Conservation (phyloP, 2,888 invertebrate genomes). For the Parnassius orleans region DNA sequence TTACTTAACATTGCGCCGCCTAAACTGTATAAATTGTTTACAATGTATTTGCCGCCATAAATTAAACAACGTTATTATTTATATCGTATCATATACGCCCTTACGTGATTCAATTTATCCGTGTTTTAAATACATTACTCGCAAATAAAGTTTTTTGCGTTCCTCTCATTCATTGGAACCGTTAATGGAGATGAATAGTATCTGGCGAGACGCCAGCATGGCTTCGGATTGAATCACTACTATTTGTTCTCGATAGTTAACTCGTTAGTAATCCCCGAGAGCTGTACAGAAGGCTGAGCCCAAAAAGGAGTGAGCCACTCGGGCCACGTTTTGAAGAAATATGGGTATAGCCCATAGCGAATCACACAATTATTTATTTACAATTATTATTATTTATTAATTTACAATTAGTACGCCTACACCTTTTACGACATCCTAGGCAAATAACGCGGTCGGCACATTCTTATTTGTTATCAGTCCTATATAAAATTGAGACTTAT, state of each 20-base stretch:
- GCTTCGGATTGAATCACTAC: conserved; percentile 41
- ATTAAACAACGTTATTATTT: conserved; percentile 29
- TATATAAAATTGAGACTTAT: too few relatives aligned
- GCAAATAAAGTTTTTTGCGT: conserved; percentile 68
- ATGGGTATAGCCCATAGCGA: too few relatives aligned
- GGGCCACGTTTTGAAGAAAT: too few relatives aligned
- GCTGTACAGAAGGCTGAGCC: too few relatives aligned
- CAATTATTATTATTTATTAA: too few relatives aligned
- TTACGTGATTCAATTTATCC: conserved; percentile 47
- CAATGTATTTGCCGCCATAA: conserved; percentile 24
- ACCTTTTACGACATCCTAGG: too few relatives aligned
- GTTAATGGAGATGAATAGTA: conserved; percentile 71
- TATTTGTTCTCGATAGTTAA: conserved; percentile 35
- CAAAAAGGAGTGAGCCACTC: too few relatives aligned
- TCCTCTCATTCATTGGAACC: conserved; percentile 60
- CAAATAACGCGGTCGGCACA: too few relatives aligned
- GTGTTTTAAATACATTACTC: conserved; percentile 66
- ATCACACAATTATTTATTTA: too few relatives aligned
- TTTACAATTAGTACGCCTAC: too few relatives aligned
- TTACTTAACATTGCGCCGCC: neutral
- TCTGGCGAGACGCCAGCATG: conserved; percentile 65
- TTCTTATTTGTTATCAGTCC: too few relatives aligned
- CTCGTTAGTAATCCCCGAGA: too few relatives aligned
- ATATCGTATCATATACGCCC: neutral
- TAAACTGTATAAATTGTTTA: neutral